These are phyloP conservation scores for Syncerus caffer DNA, from an alignment of 2,797 vertebrate genomes.

Conservation along the genomic window DNA sequence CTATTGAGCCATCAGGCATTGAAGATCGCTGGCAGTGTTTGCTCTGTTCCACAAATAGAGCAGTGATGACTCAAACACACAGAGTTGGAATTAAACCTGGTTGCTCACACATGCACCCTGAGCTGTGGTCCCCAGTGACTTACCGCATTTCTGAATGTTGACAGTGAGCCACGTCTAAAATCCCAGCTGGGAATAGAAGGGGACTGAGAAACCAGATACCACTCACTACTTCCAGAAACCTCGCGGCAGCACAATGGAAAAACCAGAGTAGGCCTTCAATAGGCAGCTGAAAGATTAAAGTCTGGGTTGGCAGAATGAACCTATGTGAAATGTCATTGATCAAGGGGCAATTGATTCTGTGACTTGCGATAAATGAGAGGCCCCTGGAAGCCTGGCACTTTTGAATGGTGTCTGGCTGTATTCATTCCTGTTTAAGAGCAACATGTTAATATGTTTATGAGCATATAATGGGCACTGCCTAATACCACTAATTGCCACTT, in stretches of 20 bases:
- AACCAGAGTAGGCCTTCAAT: neutral
- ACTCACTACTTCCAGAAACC: neutral
- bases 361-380: neutral
- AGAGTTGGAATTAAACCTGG: neutral
- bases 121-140: neutral
- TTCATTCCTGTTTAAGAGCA: neutral
- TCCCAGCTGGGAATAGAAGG: slow-evolving; percentile 31
- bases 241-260: neutral
- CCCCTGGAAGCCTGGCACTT: neutral
- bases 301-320: neutral
- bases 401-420: neutral
- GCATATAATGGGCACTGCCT: neutral
- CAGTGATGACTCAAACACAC: neutral
- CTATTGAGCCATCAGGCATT: neutral
- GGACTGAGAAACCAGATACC: slow-evolving; percentile 1
- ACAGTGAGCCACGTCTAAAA: neutral
- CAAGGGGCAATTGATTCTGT: neutral
- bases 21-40: neutral
- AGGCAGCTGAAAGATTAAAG: neutral
- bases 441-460: neutral
- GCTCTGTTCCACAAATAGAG: neutral
- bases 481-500: neutral
- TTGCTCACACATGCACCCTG: neutral
- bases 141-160: neutral
- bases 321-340: neutral